phyloP scores from a whole-genome alignment of 64 coral and sea anemone species.

The Hydrozoanthus tunicans region DNA sequence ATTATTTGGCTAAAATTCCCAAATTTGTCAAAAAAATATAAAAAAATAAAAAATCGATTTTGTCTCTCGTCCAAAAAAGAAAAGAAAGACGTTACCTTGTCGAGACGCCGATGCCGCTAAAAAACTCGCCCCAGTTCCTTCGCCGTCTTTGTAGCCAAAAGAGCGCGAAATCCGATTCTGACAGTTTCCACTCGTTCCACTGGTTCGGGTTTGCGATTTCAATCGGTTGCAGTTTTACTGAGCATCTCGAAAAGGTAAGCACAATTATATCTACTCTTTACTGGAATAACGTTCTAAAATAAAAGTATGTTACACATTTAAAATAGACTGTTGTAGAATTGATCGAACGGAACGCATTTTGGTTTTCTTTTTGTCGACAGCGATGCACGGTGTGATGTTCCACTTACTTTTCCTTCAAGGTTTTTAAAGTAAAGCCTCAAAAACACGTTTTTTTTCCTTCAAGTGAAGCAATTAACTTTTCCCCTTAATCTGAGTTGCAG shows the following conservation, averaged over 20 bases:
- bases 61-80: too few relatives aligned
- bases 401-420: not conserved
- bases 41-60: not conserved
- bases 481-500: not conserved
- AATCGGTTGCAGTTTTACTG: too few relatives aligned
- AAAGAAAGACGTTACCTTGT: too few relatives aligned
- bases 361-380: not conserved
- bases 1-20: not conserved
- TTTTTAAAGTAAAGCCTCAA: conserved; percentile 4
- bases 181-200: not conserved
- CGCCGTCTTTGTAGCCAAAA: not conserved
- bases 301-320: not conserved
- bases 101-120: not conserved
- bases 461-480: not conserved
- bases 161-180: too few relatives aligned
- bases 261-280: not conserved
- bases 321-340: too few relatives aligned
- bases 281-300: not conserved
- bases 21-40: not conserved
- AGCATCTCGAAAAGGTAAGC: not conserved
- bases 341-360: not conserved
- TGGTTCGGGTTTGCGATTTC: not conserved
- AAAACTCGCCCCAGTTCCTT: not conserved
- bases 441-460: not conserved
- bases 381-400: not conserved